Evolutionary conservation across 2,797 vertebrate species (phyloP), one percentile per base, ranked within the genome.

Genomic region (Hemitrygon akajei): DNA sequence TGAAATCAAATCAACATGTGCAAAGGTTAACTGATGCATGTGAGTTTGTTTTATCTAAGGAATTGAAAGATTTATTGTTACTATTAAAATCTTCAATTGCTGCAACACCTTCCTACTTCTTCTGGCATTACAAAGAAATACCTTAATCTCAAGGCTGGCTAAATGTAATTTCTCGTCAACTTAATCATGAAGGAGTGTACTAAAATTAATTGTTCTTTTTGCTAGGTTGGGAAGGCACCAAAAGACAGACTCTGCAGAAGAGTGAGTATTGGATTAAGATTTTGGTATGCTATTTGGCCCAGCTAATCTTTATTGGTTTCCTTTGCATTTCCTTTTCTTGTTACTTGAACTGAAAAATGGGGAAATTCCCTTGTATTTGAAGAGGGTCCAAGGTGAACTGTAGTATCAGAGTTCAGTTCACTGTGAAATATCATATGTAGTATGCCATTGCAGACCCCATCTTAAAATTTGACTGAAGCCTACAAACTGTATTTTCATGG

Each of bases 181-280:
- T 69, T 89, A 89, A 11, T 69, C 60, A 89, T 82, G 75, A 79
- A n/a, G 47, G 12, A 20, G 3, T n/a, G 12, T 37, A 75, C 30
- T 84, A 56, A 63, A 60, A 30, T 47, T 93, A 7, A 75, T 91
- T 94, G 34, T 71, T 91, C 12, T 79, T 58, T 94, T 94, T 77
- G 91, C 79, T 89, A 99, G 99, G 99, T 99, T 95, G 98, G 99
- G 93, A 99, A 99, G 96, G 97, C 98, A 60, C 98, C 99, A 0
- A 99, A 99, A 96, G 99, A 99, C 94, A 97, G 99, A 82, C 95
- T 99, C 2, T 99, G 98, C 95, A 97, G 98, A 96, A 96, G 98
- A 96, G 99, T 98, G 95, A 97, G 98, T 96, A 95, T 93, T 93
- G 75, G 56, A 76, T 7, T 25, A 91, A 91, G 25, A 71, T 20